Conservation (phyloP, 2,888 invertebrate species). For the Sinopyrophorus schimmeli region DNA sequence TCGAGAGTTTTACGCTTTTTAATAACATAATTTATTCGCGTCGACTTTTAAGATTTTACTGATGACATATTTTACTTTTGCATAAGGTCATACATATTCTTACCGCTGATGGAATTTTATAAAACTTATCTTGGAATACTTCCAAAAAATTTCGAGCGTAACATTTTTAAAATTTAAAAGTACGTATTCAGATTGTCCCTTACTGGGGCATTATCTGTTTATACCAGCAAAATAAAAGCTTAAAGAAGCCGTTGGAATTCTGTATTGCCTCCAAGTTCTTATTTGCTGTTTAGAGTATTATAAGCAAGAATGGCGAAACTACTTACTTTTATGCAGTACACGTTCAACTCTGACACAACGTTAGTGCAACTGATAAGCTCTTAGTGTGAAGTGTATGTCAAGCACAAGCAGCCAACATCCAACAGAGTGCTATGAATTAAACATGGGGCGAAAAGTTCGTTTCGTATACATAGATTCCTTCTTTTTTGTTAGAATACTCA, state of each 20-base stretch:
- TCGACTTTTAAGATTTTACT: conserved; percentile 38
- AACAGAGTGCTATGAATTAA: conserved; percentile 24
- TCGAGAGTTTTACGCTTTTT: conserved; percentile 44
- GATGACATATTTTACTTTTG: conserved; percentile 41
- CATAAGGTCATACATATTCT: conserved; percentile 36
- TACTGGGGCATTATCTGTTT: too few relatives aligned
- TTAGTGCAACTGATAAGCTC: conserved; percentile 31
- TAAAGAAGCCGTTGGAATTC: too few relatives aligned
- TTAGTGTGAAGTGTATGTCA: conserved; percentile 29
- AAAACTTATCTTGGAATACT: conserved; percentile 21
- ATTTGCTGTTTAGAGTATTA: conserved; percentile 14
- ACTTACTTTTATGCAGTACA: conserved; percentile 16
- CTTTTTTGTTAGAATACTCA: conserved; percentile 13
- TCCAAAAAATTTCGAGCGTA: conserved; percentile 22
- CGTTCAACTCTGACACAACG: conserved; percentile 22
- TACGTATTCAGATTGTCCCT: too few relatives aligned
- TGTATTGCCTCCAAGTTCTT: conserved; percentile 4
- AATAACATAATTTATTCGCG: conserved; percentile 45
- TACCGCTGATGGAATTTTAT: conserved; percentile 31
- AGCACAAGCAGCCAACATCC: conserved; percentile 22
- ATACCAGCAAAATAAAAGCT: too few relatives aligned
- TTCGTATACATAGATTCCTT: conserved; percentile 19
- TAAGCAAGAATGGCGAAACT: conserved; percentile 11
- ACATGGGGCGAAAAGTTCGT: conserved; percentile 17
- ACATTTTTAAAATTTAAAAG: too few relatives aligned